Conservation (phyloP, 2,797 vertebrate species). For the Onychomys leucogaster region DNA sequence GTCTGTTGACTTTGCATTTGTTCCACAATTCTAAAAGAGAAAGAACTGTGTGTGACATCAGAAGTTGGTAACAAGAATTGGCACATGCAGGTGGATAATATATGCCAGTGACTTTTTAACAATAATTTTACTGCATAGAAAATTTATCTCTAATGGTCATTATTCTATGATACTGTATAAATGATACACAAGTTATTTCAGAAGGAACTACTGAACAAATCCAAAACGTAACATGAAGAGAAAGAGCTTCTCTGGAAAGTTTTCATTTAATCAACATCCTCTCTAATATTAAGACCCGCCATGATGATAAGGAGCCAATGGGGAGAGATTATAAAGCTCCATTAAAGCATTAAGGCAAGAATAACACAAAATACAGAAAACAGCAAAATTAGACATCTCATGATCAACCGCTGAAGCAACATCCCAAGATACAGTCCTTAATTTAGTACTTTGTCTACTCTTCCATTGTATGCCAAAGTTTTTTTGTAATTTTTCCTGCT, state of each 20-base stretch:
- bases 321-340: background rate
- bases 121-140: background rate
- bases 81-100: background rate
- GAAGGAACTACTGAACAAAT: background rate
- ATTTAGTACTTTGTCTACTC: background rate
- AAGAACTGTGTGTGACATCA: background rate
- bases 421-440: background rate
- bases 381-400: background rate
- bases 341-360: background rate
- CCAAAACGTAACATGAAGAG: background rate
- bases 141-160: conserved; percentile 1
- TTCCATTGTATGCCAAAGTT: background rate
- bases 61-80: background rate
- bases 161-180: background rate
- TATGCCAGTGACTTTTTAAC: background rate
- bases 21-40: background rate
- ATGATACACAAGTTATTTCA: background rate
- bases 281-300: conserved; percentile 20
- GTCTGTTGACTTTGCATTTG: background rate
- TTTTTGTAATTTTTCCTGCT: background rate
- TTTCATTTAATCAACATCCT: background rate
- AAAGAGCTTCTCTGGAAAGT: conserved; percentile 13
- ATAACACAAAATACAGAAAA: background rate
- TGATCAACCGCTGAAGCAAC: background rate
- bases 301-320: conserved; percentile 3